These are phyloP conservation scores for Myotis lucifugus DNA, from an alignment of 2,113 vertebrate genomes.

Conservation along the genomic window DNA sequence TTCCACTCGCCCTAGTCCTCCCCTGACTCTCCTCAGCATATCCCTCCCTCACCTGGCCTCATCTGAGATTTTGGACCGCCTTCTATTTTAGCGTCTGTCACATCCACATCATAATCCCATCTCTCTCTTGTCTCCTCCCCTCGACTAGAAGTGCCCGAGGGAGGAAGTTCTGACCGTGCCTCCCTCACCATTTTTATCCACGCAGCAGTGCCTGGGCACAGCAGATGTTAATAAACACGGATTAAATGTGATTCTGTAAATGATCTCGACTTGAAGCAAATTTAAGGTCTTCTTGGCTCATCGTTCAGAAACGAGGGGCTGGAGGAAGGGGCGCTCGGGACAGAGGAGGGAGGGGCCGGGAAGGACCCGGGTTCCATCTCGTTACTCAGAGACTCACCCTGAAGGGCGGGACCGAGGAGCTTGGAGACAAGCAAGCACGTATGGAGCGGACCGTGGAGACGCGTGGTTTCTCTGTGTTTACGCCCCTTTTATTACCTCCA, in stretches of 20 bases:
- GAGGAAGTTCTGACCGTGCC: neutral
- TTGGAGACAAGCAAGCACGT: neutral
- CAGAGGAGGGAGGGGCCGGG: neutral
- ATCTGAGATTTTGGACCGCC: neutral
- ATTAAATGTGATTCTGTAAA: neutral
- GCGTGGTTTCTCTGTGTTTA: neutral
- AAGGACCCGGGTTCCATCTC: neutral
- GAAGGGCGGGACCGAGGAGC: neutral
- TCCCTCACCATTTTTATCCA: neutral
- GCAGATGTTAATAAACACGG: conserved; percentile 25
- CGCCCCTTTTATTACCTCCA: neutral
- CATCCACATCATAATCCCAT: neutral
- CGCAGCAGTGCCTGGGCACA: neutral
- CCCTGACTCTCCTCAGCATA: neutral
- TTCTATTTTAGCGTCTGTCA: neutral
- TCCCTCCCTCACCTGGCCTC: neutral
- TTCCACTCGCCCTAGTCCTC: neutral
- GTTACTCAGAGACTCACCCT: neutral
- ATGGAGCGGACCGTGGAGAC: neutral
- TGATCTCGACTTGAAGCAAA: neutral
- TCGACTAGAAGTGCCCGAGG: neutral
- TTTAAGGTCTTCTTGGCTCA: conserved; percentile 33
- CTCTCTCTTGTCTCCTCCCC: neutral
- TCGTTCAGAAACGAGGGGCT: neutral
- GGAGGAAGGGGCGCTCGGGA: neutral